These are phyloP conservation scores for Noctilio leporinus DNA, from an alignment of 2,113 vertebrate genomes.

Conservation along the genomic window DNA sequence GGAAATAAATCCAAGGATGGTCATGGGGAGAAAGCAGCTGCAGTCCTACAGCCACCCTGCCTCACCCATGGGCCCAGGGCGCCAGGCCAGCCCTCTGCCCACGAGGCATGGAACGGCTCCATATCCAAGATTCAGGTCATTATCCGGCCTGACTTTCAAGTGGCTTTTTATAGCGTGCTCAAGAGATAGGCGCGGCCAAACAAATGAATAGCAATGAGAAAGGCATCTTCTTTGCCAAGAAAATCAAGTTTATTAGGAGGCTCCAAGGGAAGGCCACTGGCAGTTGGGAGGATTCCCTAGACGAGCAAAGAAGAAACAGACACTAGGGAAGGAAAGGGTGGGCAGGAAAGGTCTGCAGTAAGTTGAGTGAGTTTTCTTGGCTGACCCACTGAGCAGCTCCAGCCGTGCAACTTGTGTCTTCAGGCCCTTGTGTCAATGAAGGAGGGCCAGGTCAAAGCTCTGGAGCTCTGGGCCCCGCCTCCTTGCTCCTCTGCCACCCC, in stretches of 20 bases:
- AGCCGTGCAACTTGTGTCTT: neutral
- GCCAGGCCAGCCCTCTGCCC: neutral
- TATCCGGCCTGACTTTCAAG: neutral
- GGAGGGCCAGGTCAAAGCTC: neutral
- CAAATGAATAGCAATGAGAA: constrained; percentile 48
- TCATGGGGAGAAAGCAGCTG: rapidly evolving
- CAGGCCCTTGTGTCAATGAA: neutral
- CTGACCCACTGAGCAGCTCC: neutral
- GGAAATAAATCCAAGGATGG: neutral
- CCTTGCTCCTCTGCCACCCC: neutral
- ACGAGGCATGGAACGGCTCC: neutral
- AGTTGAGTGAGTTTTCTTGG: neutral
- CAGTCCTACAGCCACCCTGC: neutral
- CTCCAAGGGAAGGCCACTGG: neutral
- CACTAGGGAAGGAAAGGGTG: neutral
- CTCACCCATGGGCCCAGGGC: neutral
- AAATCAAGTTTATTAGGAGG: constrained; percentile 63
- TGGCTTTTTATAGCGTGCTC: constrained; percentile 51
- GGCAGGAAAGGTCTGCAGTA: neutral
- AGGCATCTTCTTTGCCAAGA: constrained; percentile 30
- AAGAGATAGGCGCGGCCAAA: neutral
- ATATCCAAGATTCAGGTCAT: neutral
- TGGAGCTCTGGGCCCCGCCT: neutral
- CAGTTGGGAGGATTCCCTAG: neutral
- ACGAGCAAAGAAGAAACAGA: neutral